phyloP scores from a whole-genome alignment of 92 coral and sea anemone genomes.

The Phenganax marumi region DNA sequence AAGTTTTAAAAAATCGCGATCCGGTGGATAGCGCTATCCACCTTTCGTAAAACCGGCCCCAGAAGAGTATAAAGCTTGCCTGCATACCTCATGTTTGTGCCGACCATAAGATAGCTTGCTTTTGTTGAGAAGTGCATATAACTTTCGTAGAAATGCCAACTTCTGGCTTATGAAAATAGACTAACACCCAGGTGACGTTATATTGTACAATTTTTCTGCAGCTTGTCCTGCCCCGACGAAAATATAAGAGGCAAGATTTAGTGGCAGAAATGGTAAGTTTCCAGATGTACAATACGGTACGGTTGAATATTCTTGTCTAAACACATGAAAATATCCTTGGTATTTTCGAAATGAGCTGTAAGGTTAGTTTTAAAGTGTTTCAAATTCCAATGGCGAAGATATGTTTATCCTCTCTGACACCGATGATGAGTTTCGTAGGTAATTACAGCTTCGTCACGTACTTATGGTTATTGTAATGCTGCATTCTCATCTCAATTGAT shows the following conservation, averaged over 20 bases:
- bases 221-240: conserved; percentile 80
- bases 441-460: not conserved
- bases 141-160: no score
- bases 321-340: no score
- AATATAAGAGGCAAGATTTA: conserved; percentile 83
- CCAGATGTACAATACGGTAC: no score
- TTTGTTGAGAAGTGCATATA: no score
- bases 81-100: no score
- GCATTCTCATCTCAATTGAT: not conserved
- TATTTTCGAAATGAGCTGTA: no score
- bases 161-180: not conserved
- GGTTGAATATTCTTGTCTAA: no score
- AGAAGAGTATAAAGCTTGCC: no score
- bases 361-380: not conserved
- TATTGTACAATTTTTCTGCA: conserved; percentile 14
- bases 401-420: not conserved
- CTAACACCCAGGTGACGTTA: not conserved
- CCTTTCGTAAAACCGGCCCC: no score
- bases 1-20: no score
- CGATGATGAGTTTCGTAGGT: conserved; percentile 19
- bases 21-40: no score
- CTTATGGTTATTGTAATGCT: not conserved
- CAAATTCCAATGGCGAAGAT: conserved; percentile 23
- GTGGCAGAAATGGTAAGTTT: conserved; percentile 95
- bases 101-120: no score